These are phyloP conservation scores for Perca fluviatilis DNA, from an alignment of 2,113 vertebrate genomes.

Conservation along the genomic window DNA sequence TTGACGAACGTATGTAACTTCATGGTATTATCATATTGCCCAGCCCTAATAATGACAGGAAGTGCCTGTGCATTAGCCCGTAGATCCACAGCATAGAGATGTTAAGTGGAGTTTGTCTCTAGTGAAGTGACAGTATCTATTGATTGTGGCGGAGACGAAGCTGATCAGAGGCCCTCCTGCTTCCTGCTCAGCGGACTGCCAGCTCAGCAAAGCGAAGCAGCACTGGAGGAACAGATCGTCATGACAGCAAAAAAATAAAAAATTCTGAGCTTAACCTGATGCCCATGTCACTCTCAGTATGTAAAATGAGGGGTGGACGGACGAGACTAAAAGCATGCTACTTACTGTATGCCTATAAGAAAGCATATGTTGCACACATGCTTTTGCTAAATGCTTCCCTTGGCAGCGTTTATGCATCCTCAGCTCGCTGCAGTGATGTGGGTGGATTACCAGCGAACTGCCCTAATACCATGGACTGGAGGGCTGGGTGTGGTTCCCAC, in stretches of 20 bases:
- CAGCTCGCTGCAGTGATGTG: constrained; percentile 36
- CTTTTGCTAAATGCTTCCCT: constrained; percentile 11
- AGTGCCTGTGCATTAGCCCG: background rate
- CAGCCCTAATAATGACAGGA: background rate
- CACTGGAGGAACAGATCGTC: constrained; percentile 5
- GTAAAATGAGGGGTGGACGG: background rate
- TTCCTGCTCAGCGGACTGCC: constrained; percentile 55
- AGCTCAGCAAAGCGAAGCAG: constrained; percentile 44
- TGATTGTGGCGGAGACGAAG: constrained; percentile 36
- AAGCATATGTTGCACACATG: background rate
- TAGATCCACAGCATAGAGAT: background rate
- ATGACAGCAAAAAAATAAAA: background rate
- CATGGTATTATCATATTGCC: background rate
- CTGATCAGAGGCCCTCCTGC: constrained; percentile 43
- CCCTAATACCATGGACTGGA: constrained; percentile 19
- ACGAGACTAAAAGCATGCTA: background rate
- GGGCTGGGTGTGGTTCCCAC: constrained; percentile 56
- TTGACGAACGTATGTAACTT: background rate
- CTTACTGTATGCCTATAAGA: background rate
- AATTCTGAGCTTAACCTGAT: background rate
- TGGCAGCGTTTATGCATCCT: constrained; percentile 12
- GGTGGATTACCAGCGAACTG: constrained; percentile 36
- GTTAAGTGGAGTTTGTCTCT: background rate
- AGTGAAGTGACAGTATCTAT: constrained; percentile 36
- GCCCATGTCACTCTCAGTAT: background rate